Evolutionary conservation across 2,888 invertebrate species (phyloP), one percentile per base, ranked within the genome.

Genomic region (Trichopoda pennipes): DNA sequence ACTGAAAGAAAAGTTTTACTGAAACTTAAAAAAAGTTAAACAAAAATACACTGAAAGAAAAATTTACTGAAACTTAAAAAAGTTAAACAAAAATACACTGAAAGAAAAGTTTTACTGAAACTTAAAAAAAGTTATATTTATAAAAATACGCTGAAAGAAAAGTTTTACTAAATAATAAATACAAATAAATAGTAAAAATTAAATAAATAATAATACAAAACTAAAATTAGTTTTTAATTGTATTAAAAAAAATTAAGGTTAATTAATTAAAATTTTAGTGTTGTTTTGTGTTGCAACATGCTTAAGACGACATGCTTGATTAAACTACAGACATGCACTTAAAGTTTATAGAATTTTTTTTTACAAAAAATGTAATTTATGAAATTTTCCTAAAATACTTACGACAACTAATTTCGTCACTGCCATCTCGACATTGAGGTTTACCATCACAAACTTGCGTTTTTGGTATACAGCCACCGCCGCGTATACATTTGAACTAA

Each of bases 371-470:
- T 16, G 9, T 7, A 16, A 12, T 35, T n/a, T 16, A 2, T 16
- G 42, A 44, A 16, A 44, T 44, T 44, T 60, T 55, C 23, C 47
- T 55, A 28, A 72, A 70, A 81, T 90, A 90, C 91, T 91, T 91
- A 92, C 91, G 87, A 87, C 93, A 93, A 84, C 90, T 88, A 78
- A 90, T 89, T 87, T 93, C 93, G 88, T 93, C 92, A 87, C 93
- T 91, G 89, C 92, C 88, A 91, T 94, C 91, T 86, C 91, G 88
- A 89, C 93, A 91, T 89, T 93, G 91, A 89, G 90, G 87, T 85
- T 90, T 87, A 86, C 93, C 89, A 92, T 94, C 92, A 91, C 94
- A 93, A 83, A 91, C 89, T 86, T 91, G 90, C 14, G 87, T 86
- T 80, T 90, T 89, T 81, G 87, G 88, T 85, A 92, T 87, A 88